Evolutionary conservation across 2,888 invertebrate species (phyloP), one percentile per base, ranked within the genome.

Genomic region (Hirtodrosophila duncani): DNA sequence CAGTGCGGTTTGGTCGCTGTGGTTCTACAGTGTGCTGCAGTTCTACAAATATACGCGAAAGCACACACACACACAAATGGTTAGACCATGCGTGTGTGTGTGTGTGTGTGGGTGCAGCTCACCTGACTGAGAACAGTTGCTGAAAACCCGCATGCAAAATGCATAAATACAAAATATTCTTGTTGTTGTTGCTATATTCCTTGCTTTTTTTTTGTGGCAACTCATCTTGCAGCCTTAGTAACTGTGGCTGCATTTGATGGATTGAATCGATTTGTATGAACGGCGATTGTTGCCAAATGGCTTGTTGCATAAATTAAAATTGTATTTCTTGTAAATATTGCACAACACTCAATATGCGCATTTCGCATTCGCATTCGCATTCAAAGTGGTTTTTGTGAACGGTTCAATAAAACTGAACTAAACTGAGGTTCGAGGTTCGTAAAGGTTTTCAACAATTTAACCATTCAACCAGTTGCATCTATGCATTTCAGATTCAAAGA

Each of bases 241-340:
- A 39, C 52, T 51, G 34, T 34, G 48, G 50, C 67, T 75, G 77
- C 42, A 46, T 39, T 62, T 78, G 69, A 70, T 62, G 55, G 56
- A 44, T 69, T 62, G 55, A 52, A 44, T 69, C 55, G 56, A 69
- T 69, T 58, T 52, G 55, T 50, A 45, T 49, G 34, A 23, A 49
- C 34, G 30, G 29, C 44, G 51, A 58, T 41, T 51, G 58, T 31
- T 23, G 38, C 49, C 58, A 55, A 74, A 53, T 55, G 57, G 49
- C 41, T 58, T 69, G 42, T 51, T 56, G 80, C 61, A 75, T 70
- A 71, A 56, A 75, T 79, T 79, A 58, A 63, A 52, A 63, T 62
- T 20, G 63, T 26, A 51, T 50, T 52, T 42, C 48, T 53, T 67
- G 66, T 51, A 55, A 58, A 68, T 58, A 56, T 56, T 56, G 49